phyloP scores from a whole-genome alignment of 2,113 vertebrate species.

The Hippoglossus stenolepis region DNA sequence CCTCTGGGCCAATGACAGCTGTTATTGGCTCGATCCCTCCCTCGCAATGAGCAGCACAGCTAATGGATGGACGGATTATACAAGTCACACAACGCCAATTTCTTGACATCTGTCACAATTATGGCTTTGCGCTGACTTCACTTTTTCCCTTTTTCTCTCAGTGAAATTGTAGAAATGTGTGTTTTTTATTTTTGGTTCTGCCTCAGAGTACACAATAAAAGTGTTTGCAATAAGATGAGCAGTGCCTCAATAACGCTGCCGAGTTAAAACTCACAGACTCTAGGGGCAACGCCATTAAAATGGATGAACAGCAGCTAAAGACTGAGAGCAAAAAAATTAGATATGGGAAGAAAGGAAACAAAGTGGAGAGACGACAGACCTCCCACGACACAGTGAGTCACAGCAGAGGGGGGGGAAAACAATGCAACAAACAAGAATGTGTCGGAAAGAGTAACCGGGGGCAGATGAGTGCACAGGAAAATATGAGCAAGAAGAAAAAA shows the following conservation, averaged over 20 bases:
- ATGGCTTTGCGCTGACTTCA: conserved; percentile 2
- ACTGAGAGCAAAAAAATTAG: conserved; percentile 25
- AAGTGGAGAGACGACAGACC: conserved; percentile 49
- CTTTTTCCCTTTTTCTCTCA: background rate
- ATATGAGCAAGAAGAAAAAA: conserved; percentile 19
- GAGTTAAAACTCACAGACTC: conserved; percentile 21
- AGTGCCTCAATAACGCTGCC: conserved; percentile 7
- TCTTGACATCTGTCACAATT: background rate
- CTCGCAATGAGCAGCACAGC: background rate
- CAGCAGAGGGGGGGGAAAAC: conserved; percentile 15
- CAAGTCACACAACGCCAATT: background rate
- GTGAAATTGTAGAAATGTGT: background rate
- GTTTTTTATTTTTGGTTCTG: background rate
- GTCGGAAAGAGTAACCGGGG: conserved; percentile 43
- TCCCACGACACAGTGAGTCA: conserved; percentile 74
- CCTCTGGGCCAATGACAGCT: background rate
- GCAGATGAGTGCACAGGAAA: conserved; percentile 29
- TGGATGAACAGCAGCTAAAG: conserved; percentile 22
- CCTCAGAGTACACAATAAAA: conserved; percentile 21
- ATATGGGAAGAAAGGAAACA: conserved; percentile 28
- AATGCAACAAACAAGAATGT: conserved; percentile 57
- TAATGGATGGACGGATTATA: background rate
- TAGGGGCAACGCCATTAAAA: conserved; percentile 20
- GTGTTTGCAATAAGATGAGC: conserved; percentile 31
- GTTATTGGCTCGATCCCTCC: background rate